A percentile compares a stretch with the other conserved stretches of the same genome.
Conservation (phyloP, 2,113 vertebrate genomes). For the Riparia riparia region DNA sequence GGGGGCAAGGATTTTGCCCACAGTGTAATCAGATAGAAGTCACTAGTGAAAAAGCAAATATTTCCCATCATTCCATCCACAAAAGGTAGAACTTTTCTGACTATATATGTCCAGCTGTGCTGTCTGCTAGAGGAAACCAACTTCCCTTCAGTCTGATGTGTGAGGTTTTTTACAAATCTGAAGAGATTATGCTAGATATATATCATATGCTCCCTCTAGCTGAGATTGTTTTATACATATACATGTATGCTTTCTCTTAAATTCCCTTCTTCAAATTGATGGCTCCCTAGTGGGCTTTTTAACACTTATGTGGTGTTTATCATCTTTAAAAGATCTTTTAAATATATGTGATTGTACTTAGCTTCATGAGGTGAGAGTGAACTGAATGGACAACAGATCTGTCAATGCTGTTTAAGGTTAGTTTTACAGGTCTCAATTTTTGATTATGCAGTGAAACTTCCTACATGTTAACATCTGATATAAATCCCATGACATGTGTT, state of each 20-base stretch:
- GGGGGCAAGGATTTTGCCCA: neutral
- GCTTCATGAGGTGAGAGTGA: slow-evolving; percentile 51
- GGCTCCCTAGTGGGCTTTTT: slow-evolving; percentile 50
- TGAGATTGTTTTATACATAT: neutral
- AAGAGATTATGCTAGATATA: slow-evolving; percentile 17
- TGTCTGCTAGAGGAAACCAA: slow-evolving; percentile 15
- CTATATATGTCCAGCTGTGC: neutral
- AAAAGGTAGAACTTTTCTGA: neutral
- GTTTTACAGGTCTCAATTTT: slow-evolving; percentile 36
- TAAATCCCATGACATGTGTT: neutral
- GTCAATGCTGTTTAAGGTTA: slow-evolving; percentile 40
- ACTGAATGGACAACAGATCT: slow-evolving; percentile 30
- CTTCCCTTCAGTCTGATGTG: neutral
- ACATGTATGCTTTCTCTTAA: slow-evolving; percentile 34
- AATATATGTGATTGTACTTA: slow-evolving; percentile 42
- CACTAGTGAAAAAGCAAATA: neutral
- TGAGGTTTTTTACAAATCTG: slow-evolving; percentile 35
- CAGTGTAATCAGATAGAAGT: neutral
- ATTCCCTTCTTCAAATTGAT: slow-evolving; percentile 60
- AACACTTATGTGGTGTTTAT: slow-evolving; percentile 53
- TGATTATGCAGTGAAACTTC: slow-evolving; percentile 28
- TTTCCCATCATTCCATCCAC: neutral
- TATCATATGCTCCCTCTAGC: slow-evolving; percentile 52
- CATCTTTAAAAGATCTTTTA: slow-evolving; percentile 53
- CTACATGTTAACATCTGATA: slow-evolving; percentile 37